Evolutionary conservation across 2,797 vertebrate genomes (phyloP).

Genomic region (Lophotriccus pileatus): DNA sequence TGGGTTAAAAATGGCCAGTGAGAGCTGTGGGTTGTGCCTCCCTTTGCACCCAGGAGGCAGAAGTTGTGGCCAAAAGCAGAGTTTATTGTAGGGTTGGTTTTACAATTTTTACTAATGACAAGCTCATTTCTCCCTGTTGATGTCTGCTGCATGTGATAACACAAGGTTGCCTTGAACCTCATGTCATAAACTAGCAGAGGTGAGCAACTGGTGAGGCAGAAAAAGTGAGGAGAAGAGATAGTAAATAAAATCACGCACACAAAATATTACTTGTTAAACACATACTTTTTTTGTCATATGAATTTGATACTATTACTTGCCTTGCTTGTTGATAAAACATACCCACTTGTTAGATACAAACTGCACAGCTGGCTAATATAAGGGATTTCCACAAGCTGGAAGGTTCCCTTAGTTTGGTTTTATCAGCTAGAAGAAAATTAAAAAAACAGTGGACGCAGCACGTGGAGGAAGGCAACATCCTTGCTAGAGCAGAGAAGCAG

Average conservation of each 20-base stretch:
- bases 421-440: neutral
- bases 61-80: neutral
- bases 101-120: constrained; percentile 38
- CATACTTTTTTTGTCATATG: neutral
- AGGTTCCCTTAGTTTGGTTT: neutral
- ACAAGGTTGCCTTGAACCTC: constrained; percentile 8
- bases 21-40: neutral
- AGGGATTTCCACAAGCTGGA: neutral
- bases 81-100: constrained; percentile 23
- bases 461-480: neutral
- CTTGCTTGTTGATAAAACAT: constrained; percentile 1
- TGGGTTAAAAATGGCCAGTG: neutral
- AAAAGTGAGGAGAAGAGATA: constrained; percentile 24
- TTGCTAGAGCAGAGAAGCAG: neutral
- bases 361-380: neutral
- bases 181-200: constrained; percentile 37
- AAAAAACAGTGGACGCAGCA: neutral
- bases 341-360: neutral
- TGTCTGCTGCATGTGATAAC: constrained; percentile 42
- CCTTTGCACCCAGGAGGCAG: neutral
- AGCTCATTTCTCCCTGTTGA: constrained; percentile 20
- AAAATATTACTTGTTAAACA: constrained; percentile 29
- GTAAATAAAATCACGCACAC: constrained; percentile 14
- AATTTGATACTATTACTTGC: constrained; percentile 6
- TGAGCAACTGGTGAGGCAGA: constrained; percentile 32